phyloP scores from a whole-genome alignment of 1,140 invertebrate species.

The Drosophila erecta region DNA sequence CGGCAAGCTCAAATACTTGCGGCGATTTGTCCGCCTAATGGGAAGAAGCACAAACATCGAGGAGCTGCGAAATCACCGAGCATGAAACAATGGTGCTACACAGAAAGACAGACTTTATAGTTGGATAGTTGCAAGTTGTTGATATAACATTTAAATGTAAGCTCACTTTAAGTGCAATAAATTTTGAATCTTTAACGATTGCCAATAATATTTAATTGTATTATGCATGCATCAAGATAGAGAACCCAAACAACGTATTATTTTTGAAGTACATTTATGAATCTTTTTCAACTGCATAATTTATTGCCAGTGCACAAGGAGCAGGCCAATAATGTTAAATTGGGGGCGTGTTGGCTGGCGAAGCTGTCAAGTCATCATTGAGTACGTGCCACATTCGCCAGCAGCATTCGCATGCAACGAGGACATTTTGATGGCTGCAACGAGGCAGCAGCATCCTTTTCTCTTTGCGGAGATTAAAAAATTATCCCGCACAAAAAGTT shows the following conservation, averaged over 20 bases:
- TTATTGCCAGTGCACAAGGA: conserved; percentile 4
- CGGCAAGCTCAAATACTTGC: conserved; percentile 35
- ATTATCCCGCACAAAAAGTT: conserved; percentile 64
- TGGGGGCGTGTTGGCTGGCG: conserved; percentile 28
- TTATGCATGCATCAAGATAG: too few species aligned
- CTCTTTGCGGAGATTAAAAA: conserved; percentile 70
- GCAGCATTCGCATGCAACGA: conserved; percentile 45
- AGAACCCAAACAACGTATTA: too few species aligned
- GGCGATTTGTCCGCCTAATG: conserved; percentile 53
- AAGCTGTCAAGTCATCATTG: conserved; percentile 35
- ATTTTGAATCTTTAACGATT: too few species aligned
- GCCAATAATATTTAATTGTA: too few species aligned
- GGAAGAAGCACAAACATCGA: conserved; percentile 34
- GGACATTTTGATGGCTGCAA: conserved; percentile 53
- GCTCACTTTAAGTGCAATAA: too few species aligned
- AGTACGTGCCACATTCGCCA: conserved; percentile 57
- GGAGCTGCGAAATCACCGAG: conserved; percentile 10
- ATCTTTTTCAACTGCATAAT: background rate
- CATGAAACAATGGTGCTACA: background rate
- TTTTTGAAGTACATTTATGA: background rate
- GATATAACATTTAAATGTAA: too few species aligned
- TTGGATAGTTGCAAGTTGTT: too few species aligned
- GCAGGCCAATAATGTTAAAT: conserved; percentile 6
- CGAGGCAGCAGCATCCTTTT: conserved; percentile 39
- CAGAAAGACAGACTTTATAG: too few species aligned